phyloP scores from a whole-genome alignment of 35 echinoderm and acorn worm species.

The Anneissia japonica region DNA sequence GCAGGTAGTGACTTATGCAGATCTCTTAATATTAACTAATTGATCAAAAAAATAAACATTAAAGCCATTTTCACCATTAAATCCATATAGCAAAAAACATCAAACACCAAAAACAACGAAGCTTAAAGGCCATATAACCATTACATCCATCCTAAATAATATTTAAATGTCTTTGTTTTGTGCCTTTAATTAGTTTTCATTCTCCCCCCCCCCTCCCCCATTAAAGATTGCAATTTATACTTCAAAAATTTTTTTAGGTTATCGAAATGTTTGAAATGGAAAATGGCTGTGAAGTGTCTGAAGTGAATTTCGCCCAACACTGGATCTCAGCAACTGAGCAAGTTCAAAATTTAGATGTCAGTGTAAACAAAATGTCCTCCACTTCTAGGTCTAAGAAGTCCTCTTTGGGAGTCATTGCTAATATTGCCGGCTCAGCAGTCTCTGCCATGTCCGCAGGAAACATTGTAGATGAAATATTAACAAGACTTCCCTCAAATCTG shows the following conservation, averaged over 20 bases:
- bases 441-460: constrained; percentile 62
- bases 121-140: too few species aligned
- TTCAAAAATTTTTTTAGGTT: constrained; percentile 64
- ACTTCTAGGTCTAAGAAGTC: not conserved
- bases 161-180: too few species aligned
- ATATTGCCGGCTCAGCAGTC: constrained; percentile 66
- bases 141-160: too few species aligned
- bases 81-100: too few species aligned
- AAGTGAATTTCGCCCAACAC: constrained; percentile 74
- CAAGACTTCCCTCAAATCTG: not conserved
- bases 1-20: constrained; percentile 50
- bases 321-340: constrained; percentile 57
- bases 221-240: too few species aligned
- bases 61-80: too few species aligned
- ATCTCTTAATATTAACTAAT: not conserved
- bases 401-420: constrained; percentile 42
- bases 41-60: too few species aligned
- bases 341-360: constrained; percentile 49
- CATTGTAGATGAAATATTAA: constrained; percentile 62
- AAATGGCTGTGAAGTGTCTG: constrained; percentile 64
- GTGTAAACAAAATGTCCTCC: not conserved
- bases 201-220: too few species aligned
- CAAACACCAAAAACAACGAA: too few species aligned
- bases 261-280: constrained; percentile 90
- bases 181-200: too few species aligned